Percentiles rank a stretch among this genome's conserved stretches.
These are phyloP conservation scores for Puntigrus tetrazona DNA, from an alignment of 2,113 vertebrate species.

Conservation along the genomic window DNA sequence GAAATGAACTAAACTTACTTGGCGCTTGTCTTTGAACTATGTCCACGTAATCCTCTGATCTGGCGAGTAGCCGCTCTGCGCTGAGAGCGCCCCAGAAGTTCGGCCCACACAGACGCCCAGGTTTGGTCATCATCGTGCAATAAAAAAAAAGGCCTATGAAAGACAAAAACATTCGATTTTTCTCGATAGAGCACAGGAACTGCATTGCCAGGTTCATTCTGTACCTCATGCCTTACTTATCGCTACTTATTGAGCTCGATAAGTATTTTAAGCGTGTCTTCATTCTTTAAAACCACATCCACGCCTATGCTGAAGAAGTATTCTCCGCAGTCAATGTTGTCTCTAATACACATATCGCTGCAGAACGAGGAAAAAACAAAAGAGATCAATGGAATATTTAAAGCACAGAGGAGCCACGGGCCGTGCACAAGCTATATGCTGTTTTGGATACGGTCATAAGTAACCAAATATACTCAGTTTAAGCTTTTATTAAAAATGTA, in stretches of 20 bases:
- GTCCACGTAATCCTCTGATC: conserved; percentile 96
- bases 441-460: too few relatives aligned
- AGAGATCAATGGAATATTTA: neutral
- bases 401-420: neutral
- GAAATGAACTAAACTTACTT: conserved; percentile 75
- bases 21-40: conserved; percentile 86
- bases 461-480: neutral
- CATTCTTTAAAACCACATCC: conserved; percentile 87
- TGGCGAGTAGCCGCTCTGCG: conserved; percentile 87
- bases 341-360: conserved; percentile 89
- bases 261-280: conserved; percentile 80
- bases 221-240: neutral
- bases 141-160: conserved; percentile 76
- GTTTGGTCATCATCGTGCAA: conserved; percentile 85
- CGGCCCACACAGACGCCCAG: conserved; percentile 88
- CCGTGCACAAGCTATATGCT: neutral
- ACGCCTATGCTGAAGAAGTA: conserved; percentile 92
- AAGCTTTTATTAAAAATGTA: neutral
- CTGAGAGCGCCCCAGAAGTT: conserved; percentile 98
- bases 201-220: neutral
- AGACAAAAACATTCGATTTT: neutral
- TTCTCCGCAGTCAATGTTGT: conserved; percentile 84
- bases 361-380: neutral
- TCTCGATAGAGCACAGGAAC: neutral
- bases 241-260: conserved; percentile 92